These are phyloP conservation scores for Carassius auratus DNA, from an alignment of 2,113 vertebrate species.

Conservation along the genomic window DNA sequence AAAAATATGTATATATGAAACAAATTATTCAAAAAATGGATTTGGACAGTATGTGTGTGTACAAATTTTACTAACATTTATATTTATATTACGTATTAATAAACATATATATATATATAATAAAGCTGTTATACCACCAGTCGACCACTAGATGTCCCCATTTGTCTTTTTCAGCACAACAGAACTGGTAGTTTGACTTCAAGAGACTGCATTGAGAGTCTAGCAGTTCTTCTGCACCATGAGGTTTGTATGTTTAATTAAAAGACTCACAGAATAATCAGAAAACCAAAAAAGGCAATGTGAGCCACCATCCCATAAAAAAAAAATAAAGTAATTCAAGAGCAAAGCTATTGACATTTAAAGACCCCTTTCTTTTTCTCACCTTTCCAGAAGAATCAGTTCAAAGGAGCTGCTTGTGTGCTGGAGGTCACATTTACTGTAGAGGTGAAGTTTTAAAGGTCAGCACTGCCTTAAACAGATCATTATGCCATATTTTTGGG, in stretches of 20 bases:
- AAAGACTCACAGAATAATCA: not conserved
- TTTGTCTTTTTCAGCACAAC: constrained; percentile 44
- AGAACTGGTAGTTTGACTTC: not conserved
- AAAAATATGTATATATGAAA: not conserved
- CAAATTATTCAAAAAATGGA: too few relatives aligned
- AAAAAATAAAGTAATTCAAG: not conserved
- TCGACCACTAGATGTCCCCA: constrained; percentile 59
- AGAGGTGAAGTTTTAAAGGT: constrained; percentile 48
- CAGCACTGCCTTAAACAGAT: constrained; percentile 32
- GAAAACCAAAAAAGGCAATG: not conserved
- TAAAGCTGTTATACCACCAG: constrained; percentile 35
- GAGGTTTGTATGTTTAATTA: not conserved
- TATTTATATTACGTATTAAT: too few relatives aligned
- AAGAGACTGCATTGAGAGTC: not conserved
- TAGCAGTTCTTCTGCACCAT: not conserved
- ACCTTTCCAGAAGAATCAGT: constrained; percentile 38
- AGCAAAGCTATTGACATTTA: constrained; percentile 42
- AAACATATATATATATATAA: too few relatives aligned
- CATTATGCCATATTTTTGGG: constrained; percentile 39
- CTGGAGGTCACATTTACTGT: constrained; percentile 26
- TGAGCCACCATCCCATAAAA: not conserved
- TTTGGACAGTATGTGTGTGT: too few relatives aligned
- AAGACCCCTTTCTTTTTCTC: constrained; percentile 22
- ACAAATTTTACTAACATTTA: too few relatives aligned
- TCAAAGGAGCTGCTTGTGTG: not conserved